phyloP scores from a whole-genome alignment of 2,888 invertebrate genomes.

The Dryomyza anilis region DNA sequence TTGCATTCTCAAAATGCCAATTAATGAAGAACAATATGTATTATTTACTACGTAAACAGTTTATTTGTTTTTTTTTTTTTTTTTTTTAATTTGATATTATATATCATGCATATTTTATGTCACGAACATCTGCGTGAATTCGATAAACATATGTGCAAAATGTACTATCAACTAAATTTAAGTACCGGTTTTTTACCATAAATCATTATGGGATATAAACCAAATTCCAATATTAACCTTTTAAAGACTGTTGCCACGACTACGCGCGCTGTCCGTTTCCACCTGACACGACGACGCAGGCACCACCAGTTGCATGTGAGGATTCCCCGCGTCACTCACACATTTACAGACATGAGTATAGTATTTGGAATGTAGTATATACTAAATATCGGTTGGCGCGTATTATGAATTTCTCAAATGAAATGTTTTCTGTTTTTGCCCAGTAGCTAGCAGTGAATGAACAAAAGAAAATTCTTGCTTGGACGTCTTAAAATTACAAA shows the following conservation, averaged over 20 bases:
- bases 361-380: too few relatives aligned
- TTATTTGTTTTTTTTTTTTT: not conserved
- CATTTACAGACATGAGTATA: not conserved
- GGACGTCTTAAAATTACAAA: too few relatives aligned
- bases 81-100: not conserved
- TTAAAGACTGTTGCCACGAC: too few relatives aligned
- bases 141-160: not conserved
- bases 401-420: too few relatives aligned
- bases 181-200: too few relatives aligned
- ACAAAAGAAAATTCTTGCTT: too few relatives aligned
- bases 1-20: too few relatives aligned
- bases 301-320: conserved; percentile 15
- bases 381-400: too few relatives aligned
- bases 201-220: not conserved
- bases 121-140: too few relatives aligned
- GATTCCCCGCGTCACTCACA: not conserved
- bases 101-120: not conserved
- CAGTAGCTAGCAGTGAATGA: too few relatives aligned
- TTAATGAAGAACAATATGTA: not conserved
- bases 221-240: not conserved
- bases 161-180: not conserved
- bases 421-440: too few relatives aligned
- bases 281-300: not conserved
- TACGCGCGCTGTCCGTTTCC: not conserved
- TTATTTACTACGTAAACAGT: not conserved